Evolutionary conservation across 2,797 vertebrate genomes (phyloP).

Genomic region (Myripristis murdjan): DNA sequence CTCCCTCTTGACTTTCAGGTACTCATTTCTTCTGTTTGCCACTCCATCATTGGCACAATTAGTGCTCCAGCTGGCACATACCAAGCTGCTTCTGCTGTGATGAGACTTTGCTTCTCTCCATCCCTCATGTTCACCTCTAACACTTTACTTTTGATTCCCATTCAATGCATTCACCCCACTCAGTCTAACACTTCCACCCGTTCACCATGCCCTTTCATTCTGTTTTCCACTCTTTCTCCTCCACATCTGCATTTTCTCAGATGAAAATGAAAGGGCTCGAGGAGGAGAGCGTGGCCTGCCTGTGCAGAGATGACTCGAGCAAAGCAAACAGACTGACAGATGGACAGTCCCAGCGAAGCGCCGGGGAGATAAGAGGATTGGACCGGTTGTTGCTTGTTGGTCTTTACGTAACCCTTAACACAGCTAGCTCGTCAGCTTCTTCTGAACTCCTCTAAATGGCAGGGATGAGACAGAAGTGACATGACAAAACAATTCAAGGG

Average conservation of each 20-base stretch:
- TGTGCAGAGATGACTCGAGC: conserved; percentile 32
- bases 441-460: conserved; percentile 36
- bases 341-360: conserved; percentile 77
- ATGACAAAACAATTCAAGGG: conserved; percentile 16
- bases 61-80: conserved; percentile 20
- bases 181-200: conserved; percentile 3
- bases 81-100: neutral
- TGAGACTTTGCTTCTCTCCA: neutral
- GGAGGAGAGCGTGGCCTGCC: conserved; percentile 47
- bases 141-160: conserved; percentile 13
- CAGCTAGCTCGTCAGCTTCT: conserved; percentile 45
- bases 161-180: conserved; percentile 14
- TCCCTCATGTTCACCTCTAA: conserved; percentile 16
- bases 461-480: conserved; percentile 10
- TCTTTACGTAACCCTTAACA: conserved; percentile 70
- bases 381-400: conserved; percentile 54
- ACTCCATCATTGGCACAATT: conserved; percentile 31
- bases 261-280: conserved; percentile 34
- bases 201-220: neutral
- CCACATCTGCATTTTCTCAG: conserved; percentile 31
- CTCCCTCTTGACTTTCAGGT: conserved; percentile 9
- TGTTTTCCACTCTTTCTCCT: conserved; percentile 24
- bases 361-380: conserved; percentile 85
- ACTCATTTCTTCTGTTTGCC: conserved; percentile 19
- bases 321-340: conserved; percentile 83